These are phyloP conservation scores for Thomomys bottae DNA, from an alignment of 2,113 vertebrate genomes.

Conservation along the genomic window DNA sequence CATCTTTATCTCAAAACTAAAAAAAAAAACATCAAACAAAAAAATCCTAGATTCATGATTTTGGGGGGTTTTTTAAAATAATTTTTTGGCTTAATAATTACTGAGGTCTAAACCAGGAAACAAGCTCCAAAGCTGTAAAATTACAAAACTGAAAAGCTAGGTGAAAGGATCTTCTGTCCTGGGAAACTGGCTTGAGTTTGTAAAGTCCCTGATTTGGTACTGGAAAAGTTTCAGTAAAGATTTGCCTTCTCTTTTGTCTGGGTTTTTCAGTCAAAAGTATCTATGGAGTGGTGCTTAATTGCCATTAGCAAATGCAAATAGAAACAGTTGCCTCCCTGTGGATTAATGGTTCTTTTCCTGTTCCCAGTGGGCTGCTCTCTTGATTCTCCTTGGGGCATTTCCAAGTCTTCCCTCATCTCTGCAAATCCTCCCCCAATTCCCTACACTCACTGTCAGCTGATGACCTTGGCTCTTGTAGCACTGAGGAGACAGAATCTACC, in stretches of 20 bases:
- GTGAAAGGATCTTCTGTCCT: slow-evolving; percentile 7
- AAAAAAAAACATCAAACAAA: slow-evolving; percentile 5
- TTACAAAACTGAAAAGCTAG: slow-evolving; percentile 12
- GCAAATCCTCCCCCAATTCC: neutral
- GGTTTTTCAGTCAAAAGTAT: neutral
- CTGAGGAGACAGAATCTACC: neutral
- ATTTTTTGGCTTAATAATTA: neutral
- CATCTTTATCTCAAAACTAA: neutral
- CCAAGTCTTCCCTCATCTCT: slow-evolving; percentile 9
- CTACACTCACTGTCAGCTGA: neutral
- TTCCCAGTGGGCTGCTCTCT: neutral
- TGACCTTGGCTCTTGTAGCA: neutral
- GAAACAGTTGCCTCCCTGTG: neutral
- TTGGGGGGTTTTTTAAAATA: neutral
- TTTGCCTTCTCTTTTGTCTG: neutral
- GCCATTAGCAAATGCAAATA: slow-evolving; percentile 26
- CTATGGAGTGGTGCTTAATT: neutral
- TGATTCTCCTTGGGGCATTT: neutral
- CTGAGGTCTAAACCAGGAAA: neutral
- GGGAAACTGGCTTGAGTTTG: slow-evolving; percentile 20
- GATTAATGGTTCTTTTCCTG: neutral
- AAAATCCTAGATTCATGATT: neutral
- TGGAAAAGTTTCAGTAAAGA: neutral
- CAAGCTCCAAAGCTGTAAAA: neutral
- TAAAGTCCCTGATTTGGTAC: slow-evolving; percentile 8